Base-by-base conservation (phyloP, 2,888 invertebrate species). In the Clusia tigrina region DNA sequence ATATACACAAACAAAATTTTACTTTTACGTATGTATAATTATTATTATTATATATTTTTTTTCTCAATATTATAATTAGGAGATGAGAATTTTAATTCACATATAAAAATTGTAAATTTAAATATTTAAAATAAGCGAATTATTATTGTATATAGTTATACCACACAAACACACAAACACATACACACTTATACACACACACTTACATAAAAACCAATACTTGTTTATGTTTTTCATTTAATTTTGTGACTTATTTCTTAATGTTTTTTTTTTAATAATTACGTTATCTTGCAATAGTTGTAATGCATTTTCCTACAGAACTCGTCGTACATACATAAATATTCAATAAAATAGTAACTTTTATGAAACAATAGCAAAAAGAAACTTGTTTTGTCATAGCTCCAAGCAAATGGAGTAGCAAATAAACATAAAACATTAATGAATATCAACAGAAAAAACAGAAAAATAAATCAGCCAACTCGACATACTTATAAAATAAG, bases 191-290 rank as follows among this genome's bases (percentile, higher is more conserved):
- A 54, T 54, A 3, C 32, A 54, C 25, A 54, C 3, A 18, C 58
- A 59, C 32, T 24, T 56, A 58, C 60, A 63, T 24, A 64, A 62
- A 32, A 64, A 62, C n/a, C n/a, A n/a, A 56, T 52, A 58, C 15
- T 20, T 20, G 48, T 22, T 48, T 18, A 20, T 48, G 18, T 48
- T 18, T 48, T 48, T 32, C 32, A 32, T 32, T n/a, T n/a, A n/a
- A n/a, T n/a, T n/a, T n/a, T n/a, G n/a, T n/a, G n/a, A n/a, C n/a
- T n/a, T n/a, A n/a, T n/a, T n/a, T n/a, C n/a, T n/a, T 48, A 48
- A 48, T 48, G 48, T 48, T 48, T 6, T n/a, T n/a, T 48, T 48
- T 48, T 23, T 53, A 52, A 59, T 38, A 24, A n/a, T 37, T 52
- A 17, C 23, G 52, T 55, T 32, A 55, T 15, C 26, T 32, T 15